Evolutionary conservation across 2,888 invertebrate species (phyloP), one percentile per base, ranked within the genome.

Genomic region (Parnassius smintheus): DNA sequence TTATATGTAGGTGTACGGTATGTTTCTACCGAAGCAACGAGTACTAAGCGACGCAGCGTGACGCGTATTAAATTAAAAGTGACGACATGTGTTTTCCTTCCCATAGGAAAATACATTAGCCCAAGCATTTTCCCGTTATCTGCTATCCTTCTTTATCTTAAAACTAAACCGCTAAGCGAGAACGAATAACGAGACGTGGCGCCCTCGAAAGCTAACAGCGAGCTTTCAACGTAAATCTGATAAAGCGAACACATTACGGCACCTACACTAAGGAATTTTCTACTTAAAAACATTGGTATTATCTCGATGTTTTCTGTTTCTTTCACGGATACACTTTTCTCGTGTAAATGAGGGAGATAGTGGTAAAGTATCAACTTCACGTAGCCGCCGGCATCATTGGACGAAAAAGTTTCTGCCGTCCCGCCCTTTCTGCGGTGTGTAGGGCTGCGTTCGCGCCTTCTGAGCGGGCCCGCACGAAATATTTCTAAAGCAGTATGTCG

Each of bases 61-160:
- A 86, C 85, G 82, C 84, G 88, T 88, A 91, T 91, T 91, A 91
- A 89, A 91, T 91, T 91, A 91, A 91, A 90, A 90, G 86, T 86
- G 88, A 83, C 87, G 83, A 91, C 91, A 91, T 88, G 88, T 91
- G 91, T 91, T 91, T 91, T 91, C 80, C 86, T 91, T 91, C 91
- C 88, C 91, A 88, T 88, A 91, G 90, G 90, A 90, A 91, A 91
- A 90, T 86, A 89, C 86, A 91, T 91, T 90, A 91, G 89, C 85
- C 78, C 75, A 77, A 84, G 86, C 88, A 91, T 90, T 91, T 91
- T 82, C 91, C 86, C 82, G 75, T 65, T 65, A 68, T 72, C 68
- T 18, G 50, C 70, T 66, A 50, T 89, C 88, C 70, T 77, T 72
- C 56, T 88, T 80, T 22, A 73, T 71, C 86, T 35, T 42, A 51